Base-by-base conservation (phyloP, 2,888 invertebrate species). In the Acrocyrtus sp. region DNA sequence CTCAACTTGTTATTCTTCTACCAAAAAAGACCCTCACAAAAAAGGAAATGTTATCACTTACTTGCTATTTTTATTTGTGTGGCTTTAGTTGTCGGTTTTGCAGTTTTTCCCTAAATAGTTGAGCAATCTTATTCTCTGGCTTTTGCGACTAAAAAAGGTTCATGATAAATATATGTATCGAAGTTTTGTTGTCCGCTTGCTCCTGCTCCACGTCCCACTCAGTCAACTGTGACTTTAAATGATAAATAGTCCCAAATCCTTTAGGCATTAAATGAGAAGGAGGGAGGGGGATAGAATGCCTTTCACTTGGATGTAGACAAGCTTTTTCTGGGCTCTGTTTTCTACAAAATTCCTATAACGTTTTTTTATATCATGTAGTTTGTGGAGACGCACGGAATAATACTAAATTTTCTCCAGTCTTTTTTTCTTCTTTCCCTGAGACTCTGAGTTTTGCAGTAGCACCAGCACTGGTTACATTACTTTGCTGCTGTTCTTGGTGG, bases 171-270 rank as follows among this genome's bases (percentile, higher is more conserved):
- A 57, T 24, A 48, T n/a, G n/a, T 24, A 22, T 43, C 17, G 17
- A 51, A 51, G 51, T 51, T 53, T 43, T 67, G 58, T 58, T 60
- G 58, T 67, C 60, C 67, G 26, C 47, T 60, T 60, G 29, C 60
- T 60, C 43, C 67, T 67, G 60, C 53, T 60, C 12, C 60, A 58
- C 67, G 67, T 67, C 67, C 58, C 45, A 53, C 58, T 67, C 58
- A 67, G 67, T 67, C 67, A 67, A 67, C 67, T 60, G 53, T 60
- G 51, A 67, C 67, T 67, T 67, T 67, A 67, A 67, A 67, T 67
- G 67, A 67, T 67, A 60, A 67, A 67, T 67, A 58, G 67, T 51
- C 67, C 34, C 21, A 67, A 67, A 67, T 67, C 67, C 67, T 60
- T 58, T 67, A 67, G 58, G 67, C 51, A 67, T 67, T 67, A 67